These are phyloP conservation scores for Mythimna albipuncta DNA, from an alignment of 2,888 invertebrate genomes.

Conservation along the genomic window DNA sequence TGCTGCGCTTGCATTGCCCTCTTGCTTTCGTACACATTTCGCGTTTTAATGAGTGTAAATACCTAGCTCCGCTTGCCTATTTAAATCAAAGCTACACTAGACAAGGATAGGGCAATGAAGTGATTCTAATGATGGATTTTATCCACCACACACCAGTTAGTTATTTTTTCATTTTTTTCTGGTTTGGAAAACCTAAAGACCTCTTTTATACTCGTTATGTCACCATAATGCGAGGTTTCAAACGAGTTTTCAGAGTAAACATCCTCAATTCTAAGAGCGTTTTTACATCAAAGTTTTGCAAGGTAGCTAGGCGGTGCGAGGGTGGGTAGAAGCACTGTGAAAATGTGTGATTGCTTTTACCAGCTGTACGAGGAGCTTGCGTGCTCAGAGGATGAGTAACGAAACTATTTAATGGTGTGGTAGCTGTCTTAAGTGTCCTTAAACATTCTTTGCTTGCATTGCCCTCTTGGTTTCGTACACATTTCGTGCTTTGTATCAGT, in stretches of 20 bases:
- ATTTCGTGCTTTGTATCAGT: not conserved
- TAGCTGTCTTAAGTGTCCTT: not conserved
- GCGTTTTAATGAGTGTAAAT: not conserved
- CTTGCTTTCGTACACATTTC: not conserved
- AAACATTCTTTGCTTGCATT: not conserved
- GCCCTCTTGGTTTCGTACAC: not conserved
- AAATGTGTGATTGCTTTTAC: not conserved
- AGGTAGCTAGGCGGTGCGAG: not conserved
- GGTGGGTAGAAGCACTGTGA: not conserved
- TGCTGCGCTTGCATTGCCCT: not conserved
- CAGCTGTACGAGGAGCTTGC: not conserved
- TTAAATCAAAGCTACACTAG: not conserved
- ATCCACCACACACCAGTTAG: not conserved
- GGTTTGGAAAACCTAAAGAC: slow-evolving; percentile 31
- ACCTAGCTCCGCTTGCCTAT: not conserved
- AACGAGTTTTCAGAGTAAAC: slow-evolving; percentile 52
- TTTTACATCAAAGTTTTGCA: not conserved
- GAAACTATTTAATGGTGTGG: too few relatives aligned
- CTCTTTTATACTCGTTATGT: slow-evolving; percentile 41
- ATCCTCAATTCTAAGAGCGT: slow-evolving; percentile 60
- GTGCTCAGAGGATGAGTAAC: too few relatives aligned
- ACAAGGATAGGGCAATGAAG: not conserved
- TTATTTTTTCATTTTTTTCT: too few relatives aligned
- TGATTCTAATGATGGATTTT: not conserved
- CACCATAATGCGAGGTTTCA: slow-evolving; percentile 41